Evolutionary conservation across 2,888 invertebrate genomes (phyloP).

Genomic region (Metalampra italica): DNA sequence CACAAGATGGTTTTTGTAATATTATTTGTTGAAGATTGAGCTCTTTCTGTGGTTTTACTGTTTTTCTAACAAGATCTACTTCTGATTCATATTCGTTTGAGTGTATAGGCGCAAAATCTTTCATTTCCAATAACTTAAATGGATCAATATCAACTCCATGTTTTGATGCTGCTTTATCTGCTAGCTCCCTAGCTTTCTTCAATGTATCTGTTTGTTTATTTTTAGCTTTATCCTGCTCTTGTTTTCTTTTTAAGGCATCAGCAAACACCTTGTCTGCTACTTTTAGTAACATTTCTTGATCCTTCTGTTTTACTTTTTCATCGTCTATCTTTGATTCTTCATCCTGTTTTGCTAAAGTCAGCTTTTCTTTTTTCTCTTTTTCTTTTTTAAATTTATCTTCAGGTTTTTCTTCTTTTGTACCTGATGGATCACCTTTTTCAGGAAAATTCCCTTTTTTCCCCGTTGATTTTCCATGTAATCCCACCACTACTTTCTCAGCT

Average conservation of each 20-base stretch:
- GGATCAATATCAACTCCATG: not conserved
- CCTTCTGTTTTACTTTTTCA: constrained; percentile 1
- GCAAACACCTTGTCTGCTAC: not conserved
- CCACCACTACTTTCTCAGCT: too few species aligned
- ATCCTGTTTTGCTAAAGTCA: not conserved
- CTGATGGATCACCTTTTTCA: too few species aligned
- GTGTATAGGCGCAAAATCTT: too few species aligned
- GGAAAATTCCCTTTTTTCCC: too few species aligned
- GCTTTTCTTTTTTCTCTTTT: not conserved
- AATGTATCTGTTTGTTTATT: not conserved
- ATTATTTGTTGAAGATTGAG: constrained; percentile 30
- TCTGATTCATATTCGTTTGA: too few species aligned
- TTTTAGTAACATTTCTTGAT: not conserved
- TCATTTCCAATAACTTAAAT: too few species aligned
- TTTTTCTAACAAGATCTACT: too few species aligned
- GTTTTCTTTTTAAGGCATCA: too few species aligned
- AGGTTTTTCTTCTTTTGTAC: too few species aligned
- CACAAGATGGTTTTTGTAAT: constrained; percentile 22
- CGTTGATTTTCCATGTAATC: too few species aligned
- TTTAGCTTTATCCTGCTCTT: not conserved
- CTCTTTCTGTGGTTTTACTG: constrained; percentile 17
- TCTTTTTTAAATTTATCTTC: not conserved
- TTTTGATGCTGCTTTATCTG: too few species aligned
- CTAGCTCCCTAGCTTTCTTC: too few species aligned
- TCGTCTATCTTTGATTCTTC: not conserved